Evolutionary conservation across 1,140 invertebrate genomes (phyloP).

Genomic region (Drosophila kohkoa): DNA sequence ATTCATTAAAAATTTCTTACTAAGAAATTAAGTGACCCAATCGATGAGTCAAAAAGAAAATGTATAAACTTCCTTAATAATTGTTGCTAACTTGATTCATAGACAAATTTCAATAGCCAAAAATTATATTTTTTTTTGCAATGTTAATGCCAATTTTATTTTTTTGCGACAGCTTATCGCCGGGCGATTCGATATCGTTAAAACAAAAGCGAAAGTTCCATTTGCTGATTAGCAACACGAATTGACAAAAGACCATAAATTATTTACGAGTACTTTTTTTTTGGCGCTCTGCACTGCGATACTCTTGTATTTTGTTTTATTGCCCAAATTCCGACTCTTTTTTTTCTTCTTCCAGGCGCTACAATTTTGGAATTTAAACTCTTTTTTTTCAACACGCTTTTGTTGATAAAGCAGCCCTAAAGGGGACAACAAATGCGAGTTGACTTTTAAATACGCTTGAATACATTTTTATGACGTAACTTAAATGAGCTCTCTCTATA

Average conservation of each 20-base stretch:
- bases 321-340: slow-evolving; percentile 4
- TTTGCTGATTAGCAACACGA: slow-evolving; percentile 49
- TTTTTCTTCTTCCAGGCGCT: background rate
- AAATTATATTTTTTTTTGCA: slow-evolving; percentile 1
- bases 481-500: too few species aligned
- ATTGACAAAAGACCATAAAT: slow-evolving; percentile 22
- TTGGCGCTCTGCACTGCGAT: background rate
- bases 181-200: slow-evolving; percentile 31
- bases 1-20: background rate
- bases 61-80: background rate
- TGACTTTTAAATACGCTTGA: slow-evolving; percentile 1
- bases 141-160: background rate
- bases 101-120: background rate
- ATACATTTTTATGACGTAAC: too few species aligned
- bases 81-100: slow-evolving; percentile 12
- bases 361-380: slow-evolving; percentile 22
- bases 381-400: slow-evolving; percentile 4
- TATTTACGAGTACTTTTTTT: slow-evolving; percentile 2
- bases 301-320: slow-evolving; percentile 47
- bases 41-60: slow-evolving; percentile 1
- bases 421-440: background rate
- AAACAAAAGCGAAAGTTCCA: slow-evolving; percentile 50
- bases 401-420: slow-evolving; percentile 34
- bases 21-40: background rate
- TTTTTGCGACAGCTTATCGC: slow-evolving; percentile 54